These are phyloP conservation scores for Bolborhynchus lineola DNA, from an alignment of 2,113 vertebrate species.

Conservation along the genomic window DNA sequence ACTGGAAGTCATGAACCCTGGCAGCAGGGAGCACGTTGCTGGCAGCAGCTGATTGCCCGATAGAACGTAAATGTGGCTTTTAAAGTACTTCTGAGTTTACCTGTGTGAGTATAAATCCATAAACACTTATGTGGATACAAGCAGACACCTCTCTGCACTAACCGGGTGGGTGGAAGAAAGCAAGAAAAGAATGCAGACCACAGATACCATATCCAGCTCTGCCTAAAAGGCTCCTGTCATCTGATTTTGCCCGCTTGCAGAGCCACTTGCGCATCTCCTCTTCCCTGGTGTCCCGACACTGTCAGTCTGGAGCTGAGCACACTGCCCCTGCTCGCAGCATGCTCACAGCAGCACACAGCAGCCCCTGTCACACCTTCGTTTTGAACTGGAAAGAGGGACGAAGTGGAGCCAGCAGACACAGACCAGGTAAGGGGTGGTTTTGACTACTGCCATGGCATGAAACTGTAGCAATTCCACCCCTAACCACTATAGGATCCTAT, in stretches of 20 bases:
- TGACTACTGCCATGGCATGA: not conserved
- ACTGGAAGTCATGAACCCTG: not conserved
- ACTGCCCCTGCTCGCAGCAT: accelerated
- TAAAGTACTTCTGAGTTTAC: not conserved
- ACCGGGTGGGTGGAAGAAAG: not conserved
- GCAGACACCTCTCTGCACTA: not conserved
- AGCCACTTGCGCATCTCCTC: not conserved
- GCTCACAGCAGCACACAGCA: not conserved
- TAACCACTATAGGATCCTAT: not conserved
- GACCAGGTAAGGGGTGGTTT: not conserved
- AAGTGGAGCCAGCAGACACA: not conserved
- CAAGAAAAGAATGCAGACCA: not conserved
- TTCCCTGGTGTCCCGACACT: not conserved
- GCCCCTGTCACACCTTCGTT: not conserved
- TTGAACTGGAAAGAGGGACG: not conserved
- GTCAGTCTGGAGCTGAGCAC: too few species aligned
- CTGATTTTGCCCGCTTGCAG: too few species aligned
- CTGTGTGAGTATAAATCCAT: not conserved
- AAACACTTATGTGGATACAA: accelerated
- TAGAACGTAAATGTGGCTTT: not conserved
- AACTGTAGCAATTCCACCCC: not conserved
- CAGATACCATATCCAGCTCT: not conserved
- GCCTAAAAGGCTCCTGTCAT: not conserved
- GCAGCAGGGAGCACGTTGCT: not conserved
- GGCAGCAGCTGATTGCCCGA: not conserved